These are phyloP conservation scores for Leucophora obtusa DNA, from an alignment of 2,888 invertebrate genomes.

Conservation along the genomic window DNA sequence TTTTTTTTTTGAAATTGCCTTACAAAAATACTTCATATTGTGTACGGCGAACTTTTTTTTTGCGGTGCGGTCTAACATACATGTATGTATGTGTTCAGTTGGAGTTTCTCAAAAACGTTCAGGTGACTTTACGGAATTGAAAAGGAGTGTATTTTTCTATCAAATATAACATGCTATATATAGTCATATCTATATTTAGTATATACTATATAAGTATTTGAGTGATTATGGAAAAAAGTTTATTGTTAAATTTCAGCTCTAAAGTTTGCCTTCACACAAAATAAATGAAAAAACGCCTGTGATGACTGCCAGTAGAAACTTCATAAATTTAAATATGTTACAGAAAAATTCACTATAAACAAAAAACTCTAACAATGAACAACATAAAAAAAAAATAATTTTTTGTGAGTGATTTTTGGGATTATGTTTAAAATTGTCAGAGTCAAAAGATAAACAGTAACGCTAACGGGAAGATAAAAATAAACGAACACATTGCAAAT, in stretches of 20 bases:
- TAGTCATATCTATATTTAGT: neutral
- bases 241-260: neutral
- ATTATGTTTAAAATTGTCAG: slow-evolving; percentile 35
- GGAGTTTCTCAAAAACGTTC: too few species aligned
- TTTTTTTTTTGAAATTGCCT: too few species aligned
- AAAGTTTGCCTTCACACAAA: slow-evolving; percentile 1
- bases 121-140: too few species aligned
- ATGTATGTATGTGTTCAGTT: too few species aligned
- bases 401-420: slow-evolving; percentile 36
- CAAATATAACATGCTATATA: neutral
- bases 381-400: slow-evolving; percentile 3
- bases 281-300: neutral
- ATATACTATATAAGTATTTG: neutral
- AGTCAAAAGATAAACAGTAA: slow-evolving; percentile 37
- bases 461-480: neutral
- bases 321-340: slow-evolving; percentile 31
- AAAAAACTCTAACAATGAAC: neutral
- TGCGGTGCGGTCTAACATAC: too few species aligned
- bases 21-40: too few species aligned
- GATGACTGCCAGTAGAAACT: slow-evolving; percentile 4
- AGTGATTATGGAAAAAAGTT: neutral
- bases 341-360: neutral
- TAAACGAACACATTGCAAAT: neutral
- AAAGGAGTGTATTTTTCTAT: neutral
- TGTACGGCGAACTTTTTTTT: too few species aligned